Evolutionary conservation across 2,113 vertebrate species (phyloP).

Genomic region (Megaceryle torquata): DNA sequence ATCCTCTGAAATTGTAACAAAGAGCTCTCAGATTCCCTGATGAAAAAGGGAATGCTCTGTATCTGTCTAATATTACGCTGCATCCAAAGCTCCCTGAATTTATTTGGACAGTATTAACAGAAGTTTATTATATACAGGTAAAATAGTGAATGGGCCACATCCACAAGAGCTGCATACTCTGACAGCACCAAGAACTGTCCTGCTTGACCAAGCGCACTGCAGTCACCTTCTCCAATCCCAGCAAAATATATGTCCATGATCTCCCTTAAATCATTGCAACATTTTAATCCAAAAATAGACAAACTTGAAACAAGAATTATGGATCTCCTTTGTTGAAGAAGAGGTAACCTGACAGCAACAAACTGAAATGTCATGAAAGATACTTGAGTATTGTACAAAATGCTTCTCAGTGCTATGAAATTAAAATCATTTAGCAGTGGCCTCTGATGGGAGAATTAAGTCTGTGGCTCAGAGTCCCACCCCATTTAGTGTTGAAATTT

Average conservation of each 20-base stretch:
- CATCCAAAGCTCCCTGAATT: neutral
- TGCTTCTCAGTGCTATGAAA: neutral
- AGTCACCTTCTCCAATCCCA: neutral
- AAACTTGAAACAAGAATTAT: neutral
- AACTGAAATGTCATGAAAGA: neutral
- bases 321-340: neutral
- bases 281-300: neutral
- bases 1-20: conserved; percentile 6
- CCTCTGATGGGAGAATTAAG: neutral
- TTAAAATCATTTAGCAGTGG: neutral
- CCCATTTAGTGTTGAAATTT: neutral
- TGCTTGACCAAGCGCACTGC: neutral
- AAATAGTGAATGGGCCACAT: neutral
- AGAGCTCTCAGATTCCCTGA: neutral
- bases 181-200: neutral
- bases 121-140: neutral
- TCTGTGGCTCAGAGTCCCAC: neutral
- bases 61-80: neutral
- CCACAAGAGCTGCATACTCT: neutral
- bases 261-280: neutral
- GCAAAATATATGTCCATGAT: neutral
- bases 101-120: neutral
- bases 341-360: neutral
- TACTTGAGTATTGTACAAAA: neutral
- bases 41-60: neutral